Evolutionary conservation across 2,113 vertebrate genomes (phyloP), one percentile per base, ranked within the genome.

Genomic region (Oreochromis niloticus): DNA sequence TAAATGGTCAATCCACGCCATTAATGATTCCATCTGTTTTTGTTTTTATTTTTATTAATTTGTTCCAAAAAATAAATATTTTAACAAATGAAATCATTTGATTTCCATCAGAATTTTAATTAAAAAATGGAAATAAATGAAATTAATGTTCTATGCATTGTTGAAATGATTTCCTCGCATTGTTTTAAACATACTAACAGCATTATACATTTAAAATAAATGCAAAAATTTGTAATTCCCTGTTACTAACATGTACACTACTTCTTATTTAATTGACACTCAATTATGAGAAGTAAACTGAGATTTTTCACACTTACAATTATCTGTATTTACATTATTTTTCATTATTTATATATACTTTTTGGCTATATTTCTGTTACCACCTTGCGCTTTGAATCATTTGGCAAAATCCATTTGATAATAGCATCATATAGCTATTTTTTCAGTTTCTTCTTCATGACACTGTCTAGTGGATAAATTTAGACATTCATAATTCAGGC

Each of bases 71-170:
- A 78, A 78, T 32, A 48, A 32, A 32, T 7, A 50, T 78, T 78
- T 73, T 32, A 52, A n/a, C 27, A 78, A 52, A 78, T 52, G 6
- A 19, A 52, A 52, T 52, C 7, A 52, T 78, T 78, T 34, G 6
- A 30, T 32, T 50, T 3, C 6, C 13, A 17, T 46, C 39, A 73
- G 39, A 73, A 32, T 19, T 73, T 46, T 32, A 78, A 32, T 19
- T 13, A 2, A 13, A 48, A 46, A 1, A 2, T 19, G 3, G 0
- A 5, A 19, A 50, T 1, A 19, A 30, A 75, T 48, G 11, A 75
- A 48, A 27, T 30, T 12, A 10, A 48, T 19, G 43, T 5, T 73
- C 4, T 50, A 3, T 75, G 24, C 2, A 1, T 27, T 32, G 14
- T 2, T 48, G 14, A 48, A 17, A 4, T 78, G 2, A 52, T 32